Conservation (phyloP, 2,113 vertebrate genomes). For the Indicator maculatus region DNA sequence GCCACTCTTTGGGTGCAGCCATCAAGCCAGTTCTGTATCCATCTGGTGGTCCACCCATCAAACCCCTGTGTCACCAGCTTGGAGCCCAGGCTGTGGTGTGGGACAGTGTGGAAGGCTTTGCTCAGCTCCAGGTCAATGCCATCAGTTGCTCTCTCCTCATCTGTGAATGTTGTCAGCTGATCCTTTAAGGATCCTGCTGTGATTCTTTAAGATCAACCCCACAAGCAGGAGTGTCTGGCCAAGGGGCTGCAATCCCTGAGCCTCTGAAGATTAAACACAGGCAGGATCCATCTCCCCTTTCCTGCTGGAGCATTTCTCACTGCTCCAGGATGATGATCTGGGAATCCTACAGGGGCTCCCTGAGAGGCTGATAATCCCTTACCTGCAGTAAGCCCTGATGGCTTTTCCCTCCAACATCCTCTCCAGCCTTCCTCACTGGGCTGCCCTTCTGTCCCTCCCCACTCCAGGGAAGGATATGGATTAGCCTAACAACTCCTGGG, state of each 20-base stretch:
- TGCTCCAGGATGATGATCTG: neutral
- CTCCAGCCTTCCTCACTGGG: neutral
- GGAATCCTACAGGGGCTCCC: neutral
- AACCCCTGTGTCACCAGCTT: too few relatives aligned
- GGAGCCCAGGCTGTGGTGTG: too few relatives aligned
- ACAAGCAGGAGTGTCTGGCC: neutral
- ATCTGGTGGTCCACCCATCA: too few relatives aligned
- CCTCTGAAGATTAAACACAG: slow-evolving; percentile 46
- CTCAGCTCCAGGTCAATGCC: too few relatives aligned
- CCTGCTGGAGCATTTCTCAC: neutral
- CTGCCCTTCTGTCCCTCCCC: neutral
- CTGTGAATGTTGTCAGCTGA: too few relatives aligned
- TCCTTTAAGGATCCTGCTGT: too few relatives aligned
- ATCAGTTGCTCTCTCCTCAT: too few relatives aligned
- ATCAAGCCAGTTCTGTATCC: too few relatives aligned
- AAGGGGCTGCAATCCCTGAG: slow-evolving; percentile 29
- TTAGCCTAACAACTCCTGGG: neutral
- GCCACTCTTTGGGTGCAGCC: too few relatives aligned
- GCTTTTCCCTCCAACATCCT: neutral
- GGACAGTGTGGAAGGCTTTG: too few relatives aligned
- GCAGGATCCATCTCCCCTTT: neutral
- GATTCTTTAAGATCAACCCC: slow-evolving; percentile 47
- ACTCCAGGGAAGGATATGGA: neutral
- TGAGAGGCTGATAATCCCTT: slow-evolving; percentile 20
- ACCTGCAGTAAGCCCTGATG: neutral